Evolutionary conservation across 2,888 invertebrate species (phyloP).

Genomic region (Nomada flava): DNA sequence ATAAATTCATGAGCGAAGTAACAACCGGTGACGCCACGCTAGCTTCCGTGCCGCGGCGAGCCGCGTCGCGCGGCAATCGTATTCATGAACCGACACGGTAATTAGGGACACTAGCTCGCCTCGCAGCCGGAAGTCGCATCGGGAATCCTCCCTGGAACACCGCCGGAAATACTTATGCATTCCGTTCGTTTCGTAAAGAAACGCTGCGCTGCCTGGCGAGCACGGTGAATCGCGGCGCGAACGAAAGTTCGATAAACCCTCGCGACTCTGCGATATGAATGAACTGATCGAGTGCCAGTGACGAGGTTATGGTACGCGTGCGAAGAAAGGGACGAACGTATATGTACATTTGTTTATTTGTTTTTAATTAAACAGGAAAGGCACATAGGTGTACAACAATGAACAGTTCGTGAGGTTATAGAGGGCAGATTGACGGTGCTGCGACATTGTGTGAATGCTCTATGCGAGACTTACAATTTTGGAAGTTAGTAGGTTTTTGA

Average conservation of each 20-base stretch:
- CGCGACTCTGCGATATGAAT: not conserved
- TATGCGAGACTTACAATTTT: too few species aligned
- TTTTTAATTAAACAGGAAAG: too few species aligned
- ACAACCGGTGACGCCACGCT: conserved; percentile 84
- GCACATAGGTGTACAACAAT: too few species aligned
- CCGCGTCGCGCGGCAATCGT: conserved; percentile 79
- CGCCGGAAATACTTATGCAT: conserved; percentile 84
- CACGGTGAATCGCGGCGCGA: conserved; percentile 62
- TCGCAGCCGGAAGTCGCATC: conserved; percentile 83
- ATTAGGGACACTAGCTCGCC: conserved; percentile 84
- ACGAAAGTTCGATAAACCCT: conserved; percentile 64
- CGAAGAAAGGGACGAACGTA: too few species aligned
- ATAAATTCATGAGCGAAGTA: conserved; percentile 84
- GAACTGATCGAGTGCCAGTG: not conserved
- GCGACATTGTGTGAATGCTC: too few species aligned
- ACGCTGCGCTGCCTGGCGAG: conserved; percentile 69
- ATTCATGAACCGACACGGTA: conserved; percentile 85
- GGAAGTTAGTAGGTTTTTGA: too few species aligned
- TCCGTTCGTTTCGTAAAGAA: conserved; percentile 81
- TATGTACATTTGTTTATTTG: too few species aligned
- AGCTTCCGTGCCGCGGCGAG: conserved; percentile 81
- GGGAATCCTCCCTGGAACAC: conserved; percentile 82
- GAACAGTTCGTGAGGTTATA: too few species aligned
- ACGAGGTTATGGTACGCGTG: too few species aligned
- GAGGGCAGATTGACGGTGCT: too few species aligned